These are phyloP conservation scores for Oryzias celebensis DNA, from an alignment of 2,113 vertebrate genomes.

Conservation along the genomic window DNA sequence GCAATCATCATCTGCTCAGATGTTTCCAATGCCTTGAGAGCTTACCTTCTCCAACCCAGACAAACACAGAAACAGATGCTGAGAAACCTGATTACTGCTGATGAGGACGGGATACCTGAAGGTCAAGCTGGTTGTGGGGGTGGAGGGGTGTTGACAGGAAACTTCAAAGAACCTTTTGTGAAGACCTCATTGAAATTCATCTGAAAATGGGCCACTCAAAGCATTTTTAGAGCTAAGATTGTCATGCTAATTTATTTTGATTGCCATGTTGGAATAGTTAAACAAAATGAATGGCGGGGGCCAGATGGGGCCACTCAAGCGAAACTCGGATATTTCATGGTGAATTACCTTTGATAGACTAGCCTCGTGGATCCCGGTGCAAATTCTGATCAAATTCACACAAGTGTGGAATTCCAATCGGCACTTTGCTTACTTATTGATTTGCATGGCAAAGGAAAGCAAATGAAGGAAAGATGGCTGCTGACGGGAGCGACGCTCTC, in stretches of 20 bases:
- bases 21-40: slow-evolving; percentile 42
- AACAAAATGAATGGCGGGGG: slow-evolving; percentile 80
- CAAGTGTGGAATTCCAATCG: slow-evolving; percentile 69
- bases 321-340: slow-evolving; percentile 80
- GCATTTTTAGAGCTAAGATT: slow-evolving; percentile 81
- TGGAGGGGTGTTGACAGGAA: slow-evolving; percentile 24
- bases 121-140: slow-evolving; percentile 51
- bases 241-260: slow-evolving; percentile 85
- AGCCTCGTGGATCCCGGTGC: slow-evolving; percentile 49
- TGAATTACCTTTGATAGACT: slow-evolving; percentile 76
- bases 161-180: slow-evolving; percentile 69
- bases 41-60: slow-evolving; percentile 34
- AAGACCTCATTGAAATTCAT: slow-evolving; percentile 75
- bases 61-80: slow-evolving; percentile 29
- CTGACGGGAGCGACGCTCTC: slow-evolving; percentile 27
- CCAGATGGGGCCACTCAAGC: slow-evolving; percentile 74
- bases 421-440: slow-evolving; percentile 54
- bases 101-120: slow-evolving; percentile 65
- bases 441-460: slow-evolving; percentile 57
- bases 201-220: slow-evolving; percentile 63
- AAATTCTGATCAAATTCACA: slow-evolving; percentile 68
- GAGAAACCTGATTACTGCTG: slow-evolving; percentile 46
- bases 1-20: slow-evolving; percentile 45
- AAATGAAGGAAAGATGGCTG: slow-evolving; percentile 18
- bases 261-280: slow-evolving; percentile 79